These are phyloP conservation scores for Setophaga petechia DNA, from an alignment of 2,113 vertebrate genomes.

Conservation along the genomic window DNA sequence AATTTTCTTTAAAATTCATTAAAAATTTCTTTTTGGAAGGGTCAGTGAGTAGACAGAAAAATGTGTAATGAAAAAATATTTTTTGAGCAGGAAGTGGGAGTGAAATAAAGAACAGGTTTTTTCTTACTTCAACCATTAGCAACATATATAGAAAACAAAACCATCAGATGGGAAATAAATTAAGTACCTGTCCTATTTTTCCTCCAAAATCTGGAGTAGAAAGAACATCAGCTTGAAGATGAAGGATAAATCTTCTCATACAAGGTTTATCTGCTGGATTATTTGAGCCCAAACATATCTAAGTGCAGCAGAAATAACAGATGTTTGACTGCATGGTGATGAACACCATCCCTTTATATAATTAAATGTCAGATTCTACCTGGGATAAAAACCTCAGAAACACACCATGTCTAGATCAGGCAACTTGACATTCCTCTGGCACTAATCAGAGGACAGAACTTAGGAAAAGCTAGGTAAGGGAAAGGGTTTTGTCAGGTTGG, in stretches of 20 bases:
- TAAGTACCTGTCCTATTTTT: not conserved
- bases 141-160: not conserved
- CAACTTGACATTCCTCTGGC: not conserved
- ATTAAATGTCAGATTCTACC: not conserved
- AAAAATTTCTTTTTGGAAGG: not conserved
- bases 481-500: not conserved
- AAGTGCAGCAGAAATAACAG: not conserved
- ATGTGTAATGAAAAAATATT: not conserved
- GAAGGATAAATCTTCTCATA: not conserved
- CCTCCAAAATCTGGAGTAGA: not conserved
- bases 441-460: not conserved
- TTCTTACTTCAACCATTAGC: not conserved
- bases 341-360: not conserved
- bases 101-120: not conserved
- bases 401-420: not conserved
- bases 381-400: not conserved
- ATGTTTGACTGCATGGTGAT: not conserved
- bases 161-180: not conserved
- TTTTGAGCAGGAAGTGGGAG: not conserved
- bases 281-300: no score
- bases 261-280: not conserved
- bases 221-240: not conserved
- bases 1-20: not conserved
- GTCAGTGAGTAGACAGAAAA: not conserved
- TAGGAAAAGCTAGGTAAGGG: not conserved